Evolutionary conservation across 2,797 vertebrate species (phyloP), one percentile per base, ranked within the genome.

Genomic region (Pseudochirops corinnae): DNA sequence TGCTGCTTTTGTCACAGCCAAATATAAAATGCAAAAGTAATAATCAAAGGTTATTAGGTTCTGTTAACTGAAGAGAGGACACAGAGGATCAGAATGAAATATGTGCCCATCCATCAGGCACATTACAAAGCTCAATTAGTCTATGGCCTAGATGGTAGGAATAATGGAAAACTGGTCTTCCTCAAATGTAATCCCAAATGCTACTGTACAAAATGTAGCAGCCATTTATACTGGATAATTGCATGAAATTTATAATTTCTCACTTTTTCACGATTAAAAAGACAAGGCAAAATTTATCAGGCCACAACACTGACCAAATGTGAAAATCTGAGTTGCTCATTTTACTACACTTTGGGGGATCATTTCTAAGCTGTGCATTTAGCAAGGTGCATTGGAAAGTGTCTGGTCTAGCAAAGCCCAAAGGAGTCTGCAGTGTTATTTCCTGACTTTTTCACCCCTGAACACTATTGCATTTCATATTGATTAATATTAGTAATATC

Each of bases 401-500:
- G 91, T 98, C 97, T 97, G 95, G 96, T 96, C 96, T 94, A 94
- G 53, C 74, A 96, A 93, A 95, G 95, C 96, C 93, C 97, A 95
- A 90, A 96, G 96, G 96, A 95, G 16, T 94, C 93, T 39, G 93
- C 16, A 56, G 21, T 33, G 10, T 93, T 95, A 91, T 96, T 96
- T 96, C 95, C 74, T 97, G 97, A 95, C 97, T 98, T 96, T 95
- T 94, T 97, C 94, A 93, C 97, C 96, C 92, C 90, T 90, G 92
- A 82, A 96, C 11, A 93, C 90, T 67, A 97, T 92, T 97, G 94
- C 92, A 92, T 94, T 97, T 97, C 97, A 97, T 95, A 96, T 96
- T 97, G 97, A 98, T 97, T 97, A 97, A 98, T 97, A 97, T 96
- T 96, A 97, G 96, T 93, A 98, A 98, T 98, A 97, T 98, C 97